Evolutionary conservation across 2,113 vertebrate species (phyloP), one percentile per base, ranked within the genome.

Genomic region (Prietella phreatophila): DNA sequence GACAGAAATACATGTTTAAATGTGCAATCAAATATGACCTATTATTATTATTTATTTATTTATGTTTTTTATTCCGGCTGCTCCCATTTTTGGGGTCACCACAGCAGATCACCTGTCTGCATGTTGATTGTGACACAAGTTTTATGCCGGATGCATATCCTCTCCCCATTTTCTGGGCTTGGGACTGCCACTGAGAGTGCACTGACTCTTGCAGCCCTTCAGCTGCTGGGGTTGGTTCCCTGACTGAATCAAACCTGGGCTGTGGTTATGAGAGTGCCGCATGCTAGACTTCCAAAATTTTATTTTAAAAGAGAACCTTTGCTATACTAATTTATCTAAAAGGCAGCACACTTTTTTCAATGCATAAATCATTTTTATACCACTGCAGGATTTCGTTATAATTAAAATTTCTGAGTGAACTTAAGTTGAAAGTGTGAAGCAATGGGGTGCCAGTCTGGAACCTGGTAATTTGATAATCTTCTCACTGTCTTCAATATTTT

Each of bases 401-500:
- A 75, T 22, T 42, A 42, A 75, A 76, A 27, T 76, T 39, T 76
- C 22, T 47, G 22, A 47, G 10, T 25, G 42, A 76, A 27, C 4
- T 47, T 76, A 27, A 7, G 5, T 36, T 73, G 33, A 4, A 71
- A 25, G 39, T 47, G 9, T 47, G 39, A 25, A 75, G 6, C 20
- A 25, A 8, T 69, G 13, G 25, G 25, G 55, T 61, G 55, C 2
- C 14, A 73, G 42, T 36, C 39, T 69, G 76, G n/a, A 79, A 47
- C 9, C 42, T 50, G 73, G 20, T 39, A 76, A 39, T 47, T 20
- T 39, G 61, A 65, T 65, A 25, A 27, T 65, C 36, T 47, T 76
- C 27, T 20, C 2, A 76, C n/a, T 75, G 25, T 78, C 76, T 85
- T 82, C 83, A 61, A 87, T 53, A 85, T 75, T 84, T 85, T 60